These are phyloP conservation scores for Archips crataeganus DNA, from an alignment of 2,888 invertebrate genomes.

Conservation along the genomic window DNA sequence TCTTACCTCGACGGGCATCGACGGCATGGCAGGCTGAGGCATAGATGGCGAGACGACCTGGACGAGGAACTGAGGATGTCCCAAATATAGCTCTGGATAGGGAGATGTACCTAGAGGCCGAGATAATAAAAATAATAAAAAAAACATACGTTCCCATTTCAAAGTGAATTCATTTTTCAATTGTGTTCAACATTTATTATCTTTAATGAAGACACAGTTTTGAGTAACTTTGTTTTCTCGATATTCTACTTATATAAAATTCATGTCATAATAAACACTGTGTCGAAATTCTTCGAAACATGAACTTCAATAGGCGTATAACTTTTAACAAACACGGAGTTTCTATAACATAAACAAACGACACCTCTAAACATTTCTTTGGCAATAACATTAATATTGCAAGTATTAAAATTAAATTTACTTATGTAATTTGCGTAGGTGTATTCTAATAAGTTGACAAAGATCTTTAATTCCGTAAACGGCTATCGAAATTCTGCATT, in stretches of 20 bases:
- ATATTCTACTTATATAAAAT: background rate
- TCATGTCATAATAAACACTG: background rate
- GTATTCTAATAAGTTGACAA: constrained; percentile 31
- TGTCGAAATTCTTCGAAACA: background rate
- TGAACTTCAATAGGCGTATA: background rate
- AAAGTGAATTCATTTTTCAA: no score
- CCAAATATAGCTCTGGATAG: no score
- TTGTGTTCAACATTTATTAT: no score
- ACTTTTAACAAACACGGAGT: background rate
- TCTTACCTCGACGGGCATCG: no score
- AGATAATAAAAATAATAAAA: no score
- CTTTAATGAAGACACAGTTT: background rate
- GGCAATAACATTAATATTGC: constrained; percentile 11
- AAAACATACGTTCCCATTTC: no score
- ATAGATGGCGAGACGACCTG: no score
- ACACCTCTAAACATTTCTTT: background rate
- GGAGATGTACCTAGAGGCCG: no score
- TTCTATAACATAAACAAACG: constrained; percentile 1
- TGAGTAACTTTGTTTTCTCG: background rate
- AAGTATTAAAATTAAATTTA: constrained; percentile 12
- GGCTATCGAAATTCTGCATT: constrained; percentile 25
- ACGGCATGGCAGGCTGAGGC: no score
- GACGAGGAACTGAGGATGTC: no score
- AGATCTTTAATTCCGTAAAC: constrained; percentile 17
- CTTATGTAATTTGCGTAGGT: constrained; percentile 31